phyloP scores from a whole-genome alignment of 2,888 invertebrate species.

The Trissonchulus sp. region DNA sequence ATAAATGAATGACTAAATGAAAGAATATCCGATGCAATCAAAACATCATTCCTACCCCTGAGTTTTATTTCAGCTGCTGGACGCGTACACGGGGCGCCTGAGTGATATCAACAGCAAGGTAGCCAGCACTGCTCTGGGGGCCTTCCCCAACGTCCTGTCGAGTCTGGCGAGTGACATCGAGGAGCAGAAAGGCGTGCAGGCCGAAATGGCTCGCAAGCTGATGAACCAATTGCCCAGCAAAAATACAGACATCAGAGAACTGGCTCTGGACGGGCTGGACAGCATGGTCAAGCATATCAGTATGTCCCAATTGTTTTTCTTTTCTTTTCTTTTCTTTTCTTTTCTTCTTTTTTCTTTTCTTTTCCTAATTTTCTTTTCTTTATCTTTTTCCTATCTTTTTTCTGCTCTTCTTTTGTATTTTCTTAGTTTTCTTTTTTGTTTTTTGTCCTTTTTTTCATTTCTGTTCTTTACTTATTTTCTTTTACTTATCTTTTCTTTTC shows the following conservation, averaged over 20 bases:
- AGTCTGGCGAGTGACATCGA: not conserved
- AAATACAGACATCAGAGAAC: slow-evolving; percentile 26
- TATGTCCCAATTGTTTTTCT: not conserved
- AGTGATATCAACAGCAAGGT: slow-evolving; percentile 33
- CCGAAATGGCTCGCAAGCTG: slow-evolving; percentile 27
- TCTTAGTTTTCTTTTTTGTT: too few relatives aligned
- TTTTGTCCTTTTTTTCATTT: too few relatives aligned
- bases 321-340: not conserved
- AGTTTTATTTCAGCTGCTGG: slow-evolving; percentile 31
- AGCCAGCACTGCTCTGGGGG: slow-evolving; percentile 24
- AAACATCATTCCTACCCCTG: too few relatives aligned
- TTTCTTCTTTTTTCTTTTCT: too few relatives aligned
- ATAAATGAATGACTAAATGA: too few relatives aligned
- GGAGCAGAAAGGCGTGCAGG: slow-evolving; percentile 16
- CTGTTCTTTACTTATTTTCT: too few relatives aligned
- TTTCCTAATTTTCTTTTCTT: too few relatives aligned
- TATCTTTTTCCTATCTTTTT: too few relatives aligned
- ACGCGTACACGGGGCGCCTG: slow-evolving; percentile 17
- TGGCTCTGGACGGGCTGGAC: slow-evolving; percentile 21
- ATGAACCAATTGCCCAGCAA: slow-evolving; percentile 32
- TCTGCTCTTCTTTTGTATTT: too few relatives aligned
- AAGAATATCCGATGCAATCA: too few relatives aligned
- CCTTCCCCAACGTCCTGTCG: not conserved
- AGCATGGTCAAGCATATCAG: slow-evolving; percentile 21
- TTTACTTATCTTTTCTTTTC: too few relatives aligned